phyloP scores from a whole-genome alignment of 2,888 invertebrate species.

The Agrotis segetum region DNA sequence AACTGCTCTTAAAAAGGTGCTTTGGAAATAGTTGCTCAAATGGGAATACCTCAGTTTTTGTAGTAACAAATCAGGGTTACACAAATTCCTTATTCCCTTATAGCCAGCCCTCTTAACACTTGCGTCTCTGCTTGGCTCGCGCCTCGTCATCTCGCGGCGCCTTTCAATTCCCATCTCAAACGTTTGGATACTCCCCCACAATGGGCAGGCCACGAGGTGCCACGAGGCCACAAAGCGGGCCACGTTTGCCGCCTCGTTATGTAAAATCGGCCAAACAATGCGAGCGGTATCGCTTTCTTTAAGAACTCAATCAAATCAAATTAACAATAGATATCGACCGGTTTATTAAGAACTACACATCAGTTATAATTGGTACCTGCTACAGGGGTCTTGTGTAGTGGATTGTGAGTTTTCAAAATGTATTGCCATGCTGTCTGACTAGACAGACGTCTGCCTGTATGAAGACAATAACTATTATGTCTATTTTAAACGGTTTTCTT shows the following conservation, averaged over 20 bases:
- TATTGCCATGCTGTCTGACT: constrained; percentile 62
- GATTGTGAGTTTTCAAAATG: constrained; percentile 49
- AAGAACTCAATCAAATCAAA: constrained; percentile 87
- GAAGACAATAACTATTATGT: constrained; percentile 51
- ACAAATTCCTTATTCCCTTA: not conserved
- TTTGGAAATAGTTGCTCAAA: too few relatives aligned
- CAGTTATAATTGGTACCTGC: constrained; percentile 62
- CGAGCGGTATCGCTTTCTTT: constrained; percentile 87
- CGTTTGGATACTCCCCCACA: constrained; percentile 87
- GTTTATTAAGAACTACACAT: constrained; percentile 60
- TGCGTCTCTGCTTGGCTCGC: constrained; percentile 71
- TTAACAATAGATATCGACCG: constrained; percentile 84
- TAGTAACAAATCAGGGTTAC: too few relatives aligned
- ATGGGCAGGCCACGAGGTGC: constrained; percentile 65
- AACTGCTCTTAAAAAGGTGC: too few relatives aligned
- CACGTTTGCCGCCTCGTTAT: constrained; percentile 89
- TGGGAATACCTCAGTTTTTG: too few relatives aligned
- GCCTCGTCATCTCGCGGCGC: constrained; percentile 89
- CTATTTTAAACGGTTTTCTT: constrained; percentile 44
- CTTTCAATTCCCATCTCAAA: constrained; percentile 88
- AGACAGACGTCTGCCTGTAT: constrained; percentile 37
- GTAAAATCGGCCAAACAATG: constrained; percentile 89
- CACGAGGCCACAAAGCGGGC: constrained; percentile 77
- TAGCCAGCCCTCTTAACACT: constrained; percentile 54
- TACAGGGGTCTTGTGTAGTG: constrained; percentile 62